Percentiles rank a stretch among this genome's conserved stretches.
phyloP scores from a whole-genome alignment of 2,797 vertebrate species.

The Vipera ursinii region DNA sequence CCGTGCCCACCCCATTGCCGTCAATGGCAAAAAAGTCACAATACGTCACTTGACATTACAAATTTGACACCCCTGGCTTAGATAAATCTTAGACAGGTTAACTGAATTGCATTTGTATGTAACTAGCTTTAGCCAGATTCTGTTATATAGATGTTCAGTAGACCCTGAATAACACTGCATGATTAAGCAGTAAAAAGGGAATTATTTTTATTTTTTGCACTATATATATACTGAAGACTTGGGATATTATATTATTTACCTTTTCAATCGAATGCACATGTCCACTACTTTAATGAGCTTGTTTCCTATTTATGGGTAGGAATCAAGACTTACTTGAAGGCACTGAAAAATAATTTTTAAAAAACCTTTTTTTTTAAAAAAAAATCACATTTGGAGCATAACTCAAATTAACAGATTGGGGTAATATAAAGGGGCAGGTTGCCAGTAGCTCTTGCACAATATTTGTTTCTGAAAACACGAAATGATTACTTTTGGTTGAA shows the following conservation, averaged over 20 bases:
- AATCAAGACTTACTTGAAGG: background rate
- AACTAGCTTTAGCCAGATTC: slow-evolving; percentile 20
- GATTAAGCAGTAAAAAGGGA: slow-evolving; percentile 39
- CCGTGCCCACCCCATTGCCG: too few species aligned
- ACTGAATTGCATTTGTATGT: slow-evolving; percentile 32
- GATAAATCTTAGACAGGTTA: slow-evolving; percentile 49
- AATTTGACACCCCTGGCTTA: slow-evolving; percentile 10
- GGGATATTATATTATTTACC: slow-evolving; percentile 9
- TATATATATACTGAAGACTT: slow-evolving; percentile 44
- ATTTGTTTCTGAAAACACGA: slow-evolving; percentile 21
- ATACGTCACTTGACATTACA: too few species aligned
- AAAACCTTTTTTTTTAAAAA: background rate
- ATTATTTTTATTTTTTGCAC: slow-evolving; percentile 50
- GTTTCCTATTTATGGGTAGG: background rate
- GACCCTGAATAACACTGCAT: slow-evolving; percentile 27
- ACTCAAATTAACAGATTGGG: slow-evolving; percentile 1
- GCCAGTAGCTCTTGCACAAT: background rate
- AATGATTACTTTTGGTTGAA: background rate
- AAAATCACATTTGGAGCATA: background rate
- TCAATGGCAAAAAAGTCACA: too few species aligned
- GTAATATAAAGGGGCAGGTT: background rate
- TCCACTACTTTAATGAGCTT: slow-evolving; percentile 17
- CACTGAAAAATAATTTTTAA: background rate
- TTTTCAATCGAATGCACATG: background rate
- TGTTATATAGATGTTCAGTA: background rate